Conservation (phyloP, 2,113 vertebrate genomes). For the Myanophis thanlyinensis region DNA sequence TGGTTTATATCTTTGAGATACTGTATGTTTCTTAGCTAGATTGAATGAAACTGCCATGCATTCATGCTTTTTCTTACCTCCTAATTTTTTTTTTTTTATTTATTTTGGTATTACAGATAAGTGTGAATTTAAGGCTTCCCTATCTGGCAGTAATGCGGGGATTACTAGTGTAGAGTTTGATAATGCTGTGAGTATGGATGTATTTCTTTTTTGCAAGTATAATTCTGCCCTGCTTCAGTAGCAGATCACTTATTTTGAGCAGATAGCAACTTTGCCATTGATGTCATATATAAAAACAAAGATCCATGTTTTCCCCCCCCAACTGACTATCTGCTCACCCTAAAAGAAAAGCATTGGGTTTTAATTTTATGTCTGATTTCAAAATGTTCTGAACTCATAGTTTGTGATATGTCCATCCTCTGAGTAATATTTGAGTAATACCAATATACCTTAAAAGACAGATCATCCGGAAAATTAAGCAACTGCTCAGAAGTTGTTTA, state of each 20-base stretch:
- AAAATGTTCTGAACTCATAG: neutral
- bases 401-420: neutral
- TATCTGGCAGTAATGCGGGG: constrained; percentile 95
- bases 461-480: neutral
- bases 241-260: neutral
- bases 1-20: neutral
- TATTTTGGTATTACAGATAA: constrained; percentile 80
- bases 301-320: neutral
- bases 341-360: neutral
- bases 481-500: neutral
- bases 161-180: constrained; percentile 99
- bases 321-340: neutral
- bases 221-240: neutral
- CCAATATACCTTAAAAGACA: neutral
- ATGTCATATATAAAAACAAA: neutral
- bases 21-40: neutral
- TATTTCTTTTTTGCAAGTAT: neutral
- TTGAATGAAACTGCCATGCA: neutral
- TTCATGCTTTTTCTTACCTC: neutral
- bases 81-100: constrained; percentile 39
- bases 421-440: neutral
- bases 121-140: constrained; percentile 88
- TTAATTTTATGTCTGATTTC: neutral
- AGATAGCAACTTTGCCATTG: neutral
- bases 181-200: constrained; percentile 84